Base-by-base conservation (phyloP, 2,113 vertebrate species). In the Lampris incognitus region DNA sequence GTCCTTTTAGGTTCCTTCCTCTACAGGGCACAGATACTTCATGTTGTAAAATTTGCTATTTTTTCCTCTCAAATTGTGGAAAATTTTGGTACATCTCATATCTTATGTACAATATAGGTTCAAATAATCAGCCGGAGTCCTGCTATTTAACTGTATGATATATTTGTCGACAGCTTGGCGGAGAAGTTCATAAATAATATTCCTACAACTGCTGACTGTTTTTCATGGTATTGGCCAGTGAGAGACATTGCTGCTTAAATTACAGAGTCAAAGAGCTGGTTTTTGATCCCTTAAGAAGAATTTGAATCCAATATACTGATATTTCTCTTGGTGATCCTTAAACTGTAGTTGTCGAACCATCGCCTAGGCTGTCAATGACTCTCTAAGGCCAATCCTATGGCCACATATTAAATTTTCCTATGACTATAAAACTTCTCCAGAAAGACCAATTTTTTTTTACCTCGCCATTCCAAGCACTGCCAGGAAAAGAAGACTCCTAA, bases 401-500 rank as follows among this genome's bases (percentile, higher is more conserved):
- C 76, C 61, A 73, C 76, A 72, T 84, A 84, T 90, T 85, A 55
- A 83, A 88, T 85, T 86, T 85, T 86, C 84, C 86, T 76, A 74
- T 69, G 81, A 67, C 90, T 87, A 83, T 79, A 85, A 89, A 86
- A 87, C 51, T 78, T 88, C 82, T 72, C 68, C 79, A 79, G 70
- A 80, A 66, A 73, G 64, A 71, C 77, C 50, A 70, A 82, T 72
- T 60, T 58, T 66, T 87, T 87, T 89, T 80, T 81, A 84, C 56
- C 66, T 79, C 81, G 51, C 64, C 57, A 63, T 81, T 82, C 80
- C 66, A 66, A 52, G 36, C 50, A 67, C 85, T 92, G 86, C 89
- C 89, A 93, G 91, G 90, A 92, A 93, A 89, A 87, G 81, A 69
- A 11, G 69, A 90, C 88, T 87, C 83, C 80, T 83, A 74, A 90